phyloP scores from a whole-genome alignment of 1,140 invertebrate species.

The Euura saliciscinereae region DNA sequence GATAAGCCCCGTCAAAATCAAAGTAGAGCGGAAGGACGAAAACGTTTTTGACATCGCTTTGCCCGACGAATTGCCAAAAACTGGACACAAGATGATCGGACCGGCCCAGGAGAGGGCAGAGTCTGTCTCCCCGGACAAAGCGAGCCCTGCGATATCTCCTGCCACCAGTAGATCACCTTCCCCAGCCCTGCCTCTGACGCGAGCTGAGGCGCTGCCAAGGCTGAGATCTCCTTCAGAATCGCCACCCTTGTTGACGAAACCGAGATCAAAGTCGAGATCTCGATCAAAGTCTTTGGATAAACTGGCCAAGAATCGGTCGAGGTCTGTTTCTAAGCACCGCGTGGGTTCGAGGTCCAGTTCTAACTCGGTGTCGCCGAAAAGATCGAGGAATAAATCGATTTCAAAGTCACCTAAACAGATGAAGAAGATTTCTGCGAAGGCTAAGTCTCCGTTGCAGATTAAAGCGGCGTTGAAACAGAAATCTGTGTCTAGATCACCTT shows the following conservation, averaged over 20 bases:
- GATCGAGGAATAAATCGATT: background rate
- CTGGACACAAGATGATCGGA: background rate
- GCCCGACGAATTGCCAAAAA: conserved; percentile 39
- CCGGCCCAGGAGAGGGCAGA: conserved; percentile 19
- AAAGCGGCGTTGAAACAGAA: background rate
- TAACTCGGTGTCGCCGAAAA: background rate
- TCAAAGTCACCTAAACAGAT: conserved; percentile 1
- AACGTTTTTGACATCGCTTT: conserved; percentile 41
- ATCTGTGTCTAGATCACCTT: conserved; percentile 4
- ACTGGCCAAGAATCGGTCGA: background rate
- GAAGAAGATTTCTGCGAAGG: background rate
- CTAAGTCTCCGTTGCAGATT: background rate
- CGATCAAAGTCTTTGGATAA: background rate
- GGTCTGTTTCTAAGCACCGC: background rate
- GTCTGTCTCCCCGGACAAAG: conserved; percentile 18
- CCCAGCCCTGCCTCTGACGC: conserved; percentile 43
- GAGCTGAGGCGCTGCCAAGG: conserved; percentile 46
- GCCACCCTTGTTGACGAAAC: conserved; percentile 22
- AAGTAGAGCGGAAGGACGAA: conserved; percentile 40
- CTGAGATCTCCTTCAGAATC: conserved; percentile 48
- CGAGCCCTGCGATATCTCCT: conserved; percentile 10
- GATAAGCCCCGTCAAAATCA: conserved; percentile 47
- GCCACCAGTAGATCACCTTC: conserved; percentile 43
- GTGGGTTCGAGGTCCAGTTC: background rate
- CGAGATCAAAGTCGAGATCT: background rate